phyloP scores from a whole-genome alignment of 2,113 vertebrate species.

The Onychorhynchus coronatus region DNA sequence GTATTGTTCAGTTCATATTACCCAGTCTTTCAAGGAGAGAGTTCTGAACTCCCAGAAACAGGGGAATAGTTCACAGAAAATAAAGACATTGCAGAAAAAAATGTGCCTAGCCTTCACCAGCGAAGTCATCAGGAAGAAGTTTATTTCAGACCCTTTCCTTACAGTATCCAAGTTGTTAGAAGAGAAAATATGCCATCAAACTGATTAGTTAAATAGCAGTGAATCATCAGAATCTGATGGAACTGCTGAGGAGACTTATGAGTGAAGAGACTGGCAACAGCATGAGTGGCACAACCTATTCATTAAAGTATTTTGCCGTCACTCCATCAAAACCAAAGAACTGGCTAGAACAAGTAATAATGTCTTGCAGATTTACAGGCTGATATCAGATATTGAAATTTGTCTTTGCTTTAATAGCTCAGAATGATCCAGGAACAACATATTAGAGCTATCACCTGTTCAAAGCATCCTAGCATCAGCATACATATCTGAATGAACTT shows the following conservation, averaged over 20 bases:
- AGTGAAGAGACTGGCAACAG: background rate
- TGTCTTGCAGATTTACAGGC: background rate
- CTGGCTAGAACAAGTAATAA: background rate
- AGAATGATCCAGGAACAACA: background rate
- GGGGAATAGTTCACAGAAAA: background rate
- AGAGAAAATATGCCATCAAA: background rate
- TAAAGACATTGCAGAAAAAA: background rate
- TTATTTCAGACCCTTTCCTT: background rate
- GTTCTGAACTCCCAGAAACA: background rate
- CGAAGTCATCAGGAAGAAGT: background rate
- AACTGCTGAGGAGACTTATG: background rate
- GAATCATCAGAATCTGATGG: background rate
- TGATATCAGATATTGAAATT: background rate
- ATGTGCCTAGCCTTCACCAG: background rate
- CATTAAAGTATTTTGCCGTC: background rate
- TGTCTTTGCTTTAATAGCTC: background rate
- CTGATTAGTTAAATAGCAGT: background rate
- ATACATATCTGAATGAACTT: background rate
- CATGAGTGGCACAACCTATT: background rate
- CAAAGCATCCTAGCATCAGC: background rate
- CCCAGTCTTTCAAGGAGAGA: background rate
- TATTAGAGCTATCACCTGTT: background rate
- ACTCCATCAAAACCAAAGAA: background rate
- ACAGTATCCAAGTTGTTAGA: background rate
- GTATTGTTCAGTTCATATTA: background rate